phyloP scores from a whole-genome alignment of 92 coral and sea anemone species.

The Zoanthus sociatus region DNA sequence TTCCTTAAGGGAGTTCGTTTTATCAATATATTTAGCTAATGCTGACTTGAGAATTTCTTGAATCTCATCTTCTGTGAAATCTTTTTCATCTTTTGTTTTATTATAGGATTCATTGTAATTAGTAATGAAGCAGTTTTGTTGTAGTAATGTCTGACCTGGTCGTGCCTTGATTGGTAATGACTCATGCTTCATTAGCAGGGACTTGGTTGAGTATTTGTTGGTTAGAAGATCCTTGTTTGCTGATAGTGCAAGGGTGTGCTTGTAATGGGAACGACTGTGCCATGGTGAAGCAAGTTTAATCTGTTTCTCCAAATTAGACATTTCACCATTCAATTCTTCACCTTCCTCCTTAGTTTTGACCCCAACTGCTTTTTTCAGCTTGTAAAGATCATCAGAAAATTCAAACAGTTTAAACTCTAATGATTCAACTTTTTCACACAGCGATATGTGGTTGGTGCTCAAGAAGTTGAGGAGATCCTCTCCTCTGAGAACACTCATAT shows the following conservation, averaged over 20 bases:
- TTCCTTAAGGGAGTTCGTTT: conserved; percentile 75
- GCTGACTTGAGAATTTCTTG: conserved; percentile 80
- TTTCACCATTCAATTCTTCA: conserved; percentile 22
- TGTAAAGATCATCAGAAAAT: conserved; percentile 80
- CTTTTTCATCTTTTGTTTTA: conserved; percentile 70
- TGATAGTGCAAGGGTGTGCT: conserved; percentile 62
- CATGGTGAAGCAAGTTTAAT: conserved; percentile 38
- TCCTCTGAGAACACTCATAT: conserved; percentile 34
- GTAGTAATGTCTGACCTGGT: conserved; percentile 24
- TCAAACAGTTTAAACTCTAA: conserved; percentile 84
- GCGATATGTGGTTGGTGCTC: conserved; percentile 64
- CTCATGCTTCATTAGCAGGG: conserved; percentile 69
- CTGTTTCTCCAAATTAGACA: not conserved
- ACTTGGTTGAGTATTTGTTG: conserved; percentile 68
- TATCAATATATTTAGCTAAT: conserved; percentile 78
- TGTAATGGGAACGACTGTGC: conserved; percentile 55
- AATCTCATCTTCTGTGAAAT: conserved; percentile 84
- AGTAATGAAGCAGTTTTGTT: conserved; percentile 51
- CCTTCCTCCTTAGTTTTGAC: conserved; percentile 56
- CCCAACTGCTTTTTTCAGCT: conserved; percentile 79
- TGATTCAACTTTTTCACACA: conserved; percentile 84
- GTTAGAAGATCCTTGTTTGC: conserved; percentile 68
- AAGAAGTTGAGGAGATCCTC: conserved; percentile 75
- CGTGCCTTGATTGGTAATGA: conserved; percentile 75
- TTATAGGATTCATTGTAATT: conserved; percentile 49